Conservation (phyloP, 2,113 vertebrate genomes). For the Malaclemys terrapin region DNA sequence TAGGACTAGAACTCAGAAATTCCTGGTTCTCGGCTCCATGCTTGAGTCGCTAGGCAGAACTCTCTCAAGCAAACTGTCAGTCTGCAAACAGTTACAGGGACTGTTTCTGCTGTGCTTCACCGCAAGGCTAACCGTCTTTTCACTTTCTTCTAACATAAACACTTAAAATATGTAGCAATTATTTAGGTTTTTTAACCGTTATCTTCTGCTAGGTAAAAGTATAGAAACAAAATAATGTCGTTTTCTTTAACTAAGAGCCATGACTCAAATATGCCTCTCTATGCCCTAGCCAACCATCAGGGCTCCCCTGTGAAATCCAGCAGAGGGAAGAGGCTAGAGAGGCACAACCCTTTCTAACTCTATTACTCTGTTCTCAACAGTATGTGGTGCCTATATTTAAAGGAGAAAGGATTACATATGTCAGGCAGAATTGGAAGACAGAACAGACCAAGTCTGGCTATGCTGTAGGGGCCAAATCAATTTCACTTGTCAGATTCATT, state of each 20-base stretch:
- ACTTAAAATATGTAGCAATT: background rate
- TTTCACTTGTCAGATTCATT: background rate
- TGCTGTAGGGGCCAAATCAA: background rate
- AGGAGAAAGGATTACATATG: background rate
- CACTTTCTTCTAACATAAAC: background rate
- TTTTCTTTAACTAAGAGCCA: background rate
- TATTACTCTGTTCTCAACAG: background rate
- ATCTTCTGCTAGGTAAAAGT: background rate
- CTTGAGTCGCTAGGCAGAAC: background rate
- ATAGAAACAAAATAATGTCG: background rate
- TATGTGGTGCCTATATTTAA: background rate
- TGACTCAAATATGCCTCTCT: background rate
- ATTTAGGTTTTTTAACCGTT: background rate
- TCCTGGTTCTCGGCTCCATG: background rate
- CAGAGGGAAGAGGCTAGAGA: background rate
- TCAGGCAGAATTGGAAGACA: background rate
- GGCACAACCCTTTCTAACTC: background rate
- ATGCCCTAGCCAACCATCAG: background rate
- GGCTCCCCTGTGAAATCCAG: background rate
- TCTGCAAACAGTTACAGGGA: background rate
- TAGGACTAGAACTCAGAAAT: conserved; percentile 21
- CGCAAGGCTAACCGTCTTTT: background rate
- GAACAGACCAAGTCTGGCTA: background rate
- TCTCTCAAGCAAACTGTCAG: background rate
- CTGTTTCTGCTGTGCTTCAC: background rate